phyloP scores from a whole-genome alignment of 2,888 invertebrate genomes.

The Mylabris sibirica region DNA sequence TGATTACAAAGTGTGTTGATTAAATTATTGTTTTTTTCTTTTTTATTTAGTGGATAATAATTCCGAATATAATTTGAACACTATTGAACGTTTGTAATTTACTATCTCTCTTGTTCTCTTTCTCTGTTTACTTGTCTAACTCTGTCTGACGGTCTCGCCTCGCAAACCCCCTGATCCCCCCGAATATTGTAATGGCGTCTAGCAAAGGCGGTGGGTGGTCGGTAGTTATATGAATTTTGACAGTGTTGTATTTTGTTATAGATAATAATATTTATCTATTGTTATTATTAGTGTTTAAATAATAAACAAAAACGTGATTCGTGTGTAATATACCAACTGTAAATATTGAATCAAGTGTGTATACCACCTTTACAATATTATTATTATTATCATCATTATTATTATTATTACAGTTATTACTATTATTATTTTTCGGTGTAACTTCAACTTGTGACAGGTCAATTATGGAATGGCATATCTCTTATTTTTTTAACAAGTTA shows the following conservation, averaged over 20 bases:
- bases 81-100: no score
- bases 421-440: conserved; percentile 38
- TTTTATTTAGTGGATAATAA: no score
- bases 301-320: conserved; percentile 16
- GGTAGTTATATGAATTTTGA: conserved; percentile 55
- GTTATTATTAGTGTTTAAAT: conserved; percentile 20
- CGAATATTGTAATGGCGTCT: conserved; percentile 58
- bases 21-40: no score
- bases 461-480: conserved; percentile 50
- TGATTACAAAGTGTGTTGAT: no score
- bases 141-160: conserved; percentile 30
- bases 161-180: conserved; percentile 23
- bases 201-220: conserved; percentile 60
- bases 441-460: conserved; percentile 51
- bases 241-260: conserved; percentile 53
- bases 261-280: conserved; percentile 27
- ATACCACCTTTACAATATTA: not conserved
- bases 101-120: no score
- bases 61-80: no score
- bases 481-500: conserved; percentile 45
- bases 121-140: not conserved
- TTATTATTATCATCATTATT: no score
- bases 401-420: no score
- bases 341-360: conserved; percentile 13
- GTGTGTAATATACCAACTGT: conserved; percentile 20